A percentile compares a stretch with the other conserved stretches of the same genome.
Evolutionary conservation across 2,797 vertebrate genomes (phyloP).

Genomic region (Acipenser transmontanus): DNA sequence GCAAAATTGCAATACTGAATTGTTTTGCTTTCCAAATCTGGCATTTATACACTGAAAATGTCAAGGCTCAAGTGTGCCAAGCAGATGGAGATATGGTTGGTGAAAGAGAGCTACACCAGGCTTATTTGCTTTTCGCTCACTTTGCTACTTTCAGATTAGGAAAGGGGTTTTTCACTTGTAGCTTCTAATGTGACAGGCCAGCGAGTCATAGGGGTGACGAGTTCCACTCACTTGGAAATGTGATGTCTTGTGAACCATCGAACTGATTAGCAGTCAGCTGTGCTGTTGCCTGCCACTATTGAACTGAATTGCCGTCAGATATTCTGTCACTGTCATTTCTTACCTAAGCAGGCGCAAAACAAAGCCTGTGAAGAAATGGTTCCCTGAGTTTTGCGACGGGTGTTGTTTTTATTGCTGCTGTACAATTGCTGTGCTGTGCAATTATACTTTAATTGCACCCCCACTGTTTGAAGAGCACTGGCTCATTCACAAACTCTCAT

Average conservation of each 20-base stretch:
- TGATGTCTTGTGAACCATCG: slow-evolving; percentile 49
- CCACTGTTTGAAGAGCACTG: background rate
- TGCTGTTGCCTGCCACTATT: background rate
- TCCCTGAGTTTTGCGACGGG: too few relatives aligned
- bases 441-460: background rate
- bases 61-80: slow-evolving; percentile 14
- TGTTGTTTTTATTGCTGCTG: too few relatives aligned
- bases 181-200: slow-evolving; percentile 62
- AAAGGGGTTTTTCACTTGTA: slow-evolving; percentile 47
- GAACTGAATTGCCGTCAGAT: too few relatives aligned
- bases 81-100: slow-evolving; percentile 44
- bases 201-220: slow-evolving; percentile 48
- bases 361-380: too few relatives aligned
- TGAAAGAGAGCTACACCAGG: slow-evolving; percentile 31
- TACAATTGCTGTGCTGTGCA: too few relatives aligned
- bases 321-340: too few relatives aligned
- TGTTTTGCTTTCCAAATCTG: slow-evolving; percentile 16
- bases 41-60: slow-evolving; percentile 12
- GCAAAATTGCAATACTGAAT: slow-evolving; percentile 21
- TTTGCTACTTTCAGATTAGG: slow-evolving; percentile 6
- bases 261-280: slow-evolving; percentile 56
- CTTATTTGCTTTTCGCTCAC: background rate
- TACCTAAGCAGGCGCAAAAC: too few relatives aligned
- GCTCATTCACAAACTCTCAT: background rate
- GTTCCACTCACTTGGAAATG: slow-evolving; percentile 45